These are phyloP conservation scores for Cyphotilapia sp. DNA, from an alignment of 2,113 vertebrate genomes.

Conservation along the genomic window DNA sequence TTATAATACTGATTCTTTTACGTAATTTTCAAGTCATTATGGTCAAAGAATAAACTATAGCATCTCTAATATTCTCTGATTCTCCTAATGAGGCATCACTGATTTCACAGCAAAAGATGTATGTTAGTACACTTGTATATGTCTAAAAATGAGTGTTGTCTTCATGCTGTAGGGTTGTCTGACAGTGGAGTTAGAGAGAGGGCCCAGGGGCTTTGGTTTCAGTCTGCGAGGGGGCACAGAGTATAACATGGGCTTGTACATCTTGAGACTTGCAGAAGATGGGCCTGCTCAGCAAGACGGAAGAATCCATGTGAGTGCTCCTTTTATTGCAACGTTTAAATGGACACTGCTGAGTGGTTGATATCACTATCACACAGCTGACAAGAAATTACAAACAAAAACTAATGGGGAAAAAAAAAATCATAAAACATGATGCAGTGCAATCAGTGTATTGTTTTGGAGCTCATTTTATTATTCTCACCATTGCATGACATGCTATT, in stretches of 20 bases:
- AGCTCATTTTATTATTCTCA: not conserved
- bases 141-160: not conserved
- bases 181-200: slow-evolving; percentile 85
- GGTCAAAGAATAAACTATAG: not conserved
- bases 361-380: not conserved
- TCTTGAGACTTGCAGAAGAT: slow-evolving; percentile 91
- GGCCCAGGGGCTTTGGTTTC: slow-evolving; percentile 89
- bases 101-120: not conserved
- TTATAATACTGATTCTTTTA: not conserved
- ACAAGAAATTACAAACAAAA: not conserved
- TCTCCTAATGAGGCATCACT: not conserved
- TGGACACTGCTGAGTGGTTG: not conserved
- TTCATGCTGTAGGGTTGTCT: slow-evolving; percentile 76
- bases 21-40: not conserved
- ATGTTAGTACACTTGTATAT: not conserved
- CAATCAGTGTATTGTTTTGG: not conserved
- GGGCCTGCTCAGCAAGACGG: slow-evolving; percentile 87
- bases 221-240: slow-evolving; percentile 95
- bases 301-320: slow-evolving; percentile 83
- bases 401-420: not conserved
- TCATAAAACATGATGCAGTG: not conserved
- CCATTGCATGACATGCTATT: not conserved
- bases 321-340: not conserved
- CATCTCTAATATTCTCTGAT: not conserved
- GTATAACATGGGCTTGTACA: slow-evolving; percentile 97